These are phyloP conservation scores for Morone saxatilis DNA, from an alignment of 2,113 vertebrate genomes.

Conservation along the genomic window DNA sequence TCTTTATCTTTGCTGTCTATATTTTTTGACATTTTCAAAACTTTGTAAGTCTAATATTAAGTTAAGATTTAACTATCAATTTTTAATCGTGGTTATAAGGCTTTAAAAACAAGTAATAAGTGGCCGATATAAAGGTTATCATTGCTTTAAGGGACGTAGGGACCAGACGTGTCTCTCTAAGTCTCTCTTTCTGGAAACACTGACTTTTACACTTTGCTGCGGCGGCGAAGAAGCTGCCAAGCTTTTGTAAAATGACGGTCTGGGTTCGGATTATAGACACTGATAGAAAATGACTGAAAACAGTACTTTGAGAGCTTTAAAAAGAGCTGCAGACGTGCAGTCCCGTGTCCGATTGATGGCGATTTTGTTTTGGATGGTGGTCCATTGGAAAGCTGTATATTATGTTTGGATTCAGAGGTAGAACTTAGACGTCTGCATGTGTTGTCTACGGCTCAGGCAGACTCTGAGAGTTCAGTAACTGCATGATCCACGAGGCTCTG, in stretches of 20 bases:
- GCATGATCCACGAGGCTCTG: slow-evolving; percentile 51
- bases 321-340: slow-evolving; percentile 64
- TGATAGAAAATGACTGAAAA: slow-evolving; percentile 71
- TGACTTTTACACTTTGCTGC: slow-evolving; percentile 74
- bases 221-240: slow-evolving; percentile 45
- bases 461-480: slow-evolving; percentile 53
- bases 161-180: slow-evolving; percentile 60
- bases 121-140: slow-evolving; percentile 84
- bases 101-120: slow-evolving; percentile 87
- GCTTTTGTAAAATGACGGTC: slow-evolving; percentile 66
- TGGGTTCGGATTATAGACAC: slow-evolving; percentile 63
- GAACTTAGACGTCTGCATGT: slow-evolving; percentile 54
- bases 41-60: slow-evolving; percentile 78
- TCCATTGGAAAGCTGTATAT: slow-evolving; percentile 55
- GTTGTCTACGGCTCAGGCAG: slow-evolving; percentile 56
- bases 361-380: slow-evolving; percentile 51
- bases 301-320: slow-evolving; percentile 81
- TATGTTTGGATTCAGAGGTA: slow-evolving; percentile 51
- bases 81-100: slow-evolving; percentile 87
- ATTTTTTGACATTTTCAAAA: slow-evolving; percentile 72
- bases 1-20: slow-evolving; percentile 73
- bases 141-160: slow-evolving; percentile 84
- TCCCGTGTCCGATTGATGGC: slow-evolving; percentile 41
- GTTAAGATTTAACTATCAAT: slow-evolving; percentile 82
- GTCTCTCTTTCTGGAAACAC: slow-evolving; percentile 82